phyloP scores from a whole-genome alignment of 2,888 invertebrate species.

The Dermolepida albohirtum region DNA sequence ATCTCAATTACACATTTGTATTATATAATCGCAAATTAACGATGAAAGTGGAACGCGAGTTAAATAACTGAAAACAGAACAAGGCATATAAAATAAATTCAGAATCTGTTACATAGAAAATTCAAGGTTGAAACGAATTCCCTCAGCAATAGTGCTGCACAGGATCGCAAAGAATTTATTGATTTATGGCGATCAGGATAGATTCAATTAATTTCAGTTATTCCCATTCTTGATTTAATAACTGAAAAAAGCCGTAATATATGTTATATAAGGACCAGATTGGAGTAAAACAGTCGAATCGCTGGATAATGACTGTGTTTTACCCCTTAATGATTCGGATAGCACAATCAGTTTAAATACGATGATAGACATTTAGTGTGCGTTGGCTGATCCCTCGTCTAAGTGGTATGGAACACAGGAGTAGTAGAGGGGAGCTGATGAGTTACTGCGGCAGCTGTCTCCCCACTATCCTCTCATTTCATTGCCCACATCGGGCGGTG shows the following conservation, averaged over 20 bases:
- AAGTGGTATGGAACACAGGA: constrained; percentile 40
- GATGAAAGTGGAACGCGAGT: too few relatives aligned
- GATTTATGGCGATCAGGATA: not conserved
- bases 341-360: constrained; percentile 59
- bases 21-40: too few relatives aligned
- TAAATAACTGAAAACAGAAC: too few relatives aligned
- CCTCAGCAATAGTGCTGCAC: too few relatives aligned
- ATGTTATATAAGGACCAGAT: constrained; percentile 26
- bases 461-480: constrained; percentile 55
- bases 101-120: too few relatives aligned
- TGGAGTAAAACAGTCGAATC: constrained; percentile 49
- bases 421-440: constrained; percentile 49
- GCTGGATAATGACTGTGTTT: constrained; percentile 48
- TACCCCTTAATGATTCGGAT: constrained; percentile 57
- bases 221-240: constrained; percentile 24
- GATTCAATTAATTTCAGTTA: constrained; percentile 15
- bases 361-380: constrained; percentile 56
- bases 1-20: too few relatives aligned
- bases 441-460: constrained; percentile 59
- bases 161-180: too few relatives aligned
- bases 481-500: constrained; percentile 52
- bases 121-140: too few relatives aligned
- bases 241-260: constrained; percentile 32
- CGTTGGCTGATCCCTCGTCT: constrained; percentile 46
- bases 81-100: too few relatives aligned